Conservation (phyloP, 2,797 vertebrate genomes). For the Nasua narica region DNA sequence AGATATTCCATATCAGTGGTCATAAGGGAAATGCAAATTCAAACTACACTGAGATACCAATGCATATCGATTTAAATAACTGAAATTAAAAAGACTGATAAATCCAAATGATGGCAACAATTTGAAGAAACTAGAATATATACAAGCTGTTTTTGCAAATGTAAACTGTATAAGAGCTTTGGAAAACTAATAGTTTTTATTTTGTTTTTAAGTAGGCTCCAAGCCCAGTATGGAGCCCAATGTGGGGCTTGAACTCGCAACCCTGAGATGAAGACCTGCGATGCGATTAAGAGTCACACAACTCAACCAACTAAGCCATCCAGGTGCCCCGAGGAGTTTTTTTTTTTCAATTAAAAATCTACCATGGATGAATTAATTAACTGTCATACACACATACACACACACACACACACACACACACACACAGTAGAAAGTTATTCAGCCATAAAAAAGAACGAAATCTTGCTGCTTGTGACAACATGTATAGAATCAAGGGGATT, state of each 20-base stretch:
- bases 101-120: background rate
- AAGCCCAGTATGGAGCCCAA: background rate
- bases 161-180: background rate
- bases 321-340: background rate
- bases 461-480: background rate
- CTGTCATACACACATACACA: no score
- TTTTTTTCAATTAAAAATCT: background rate
- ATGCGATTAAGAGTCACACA: background rate
- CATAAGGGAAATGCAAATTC: background rate
- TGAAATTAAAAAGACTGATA: background rate
- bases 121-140: background rate
- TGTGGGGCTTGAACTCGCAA: background rate
- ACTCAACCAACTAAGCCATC: background rate
- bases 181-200: background rate
- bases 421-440: background rate
- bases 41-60: background rate
- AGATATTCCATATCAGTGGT: background rate
- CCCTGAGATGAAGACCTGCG: background rate
- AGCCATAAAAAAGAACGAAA: background rate
- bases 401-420: background rate
- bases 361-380: background rate
- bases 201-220: background rate
- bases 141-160: background rate
- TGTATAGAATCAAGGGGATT: background rate
- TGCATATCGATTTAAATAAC: background rate